A percentile compares a stretch with the other conserved stretches of the same genome.
phyloP scores from a whole-genome alignment of 2,113 vertebrate species.

The Nyctibius bracteatus region DNA sequence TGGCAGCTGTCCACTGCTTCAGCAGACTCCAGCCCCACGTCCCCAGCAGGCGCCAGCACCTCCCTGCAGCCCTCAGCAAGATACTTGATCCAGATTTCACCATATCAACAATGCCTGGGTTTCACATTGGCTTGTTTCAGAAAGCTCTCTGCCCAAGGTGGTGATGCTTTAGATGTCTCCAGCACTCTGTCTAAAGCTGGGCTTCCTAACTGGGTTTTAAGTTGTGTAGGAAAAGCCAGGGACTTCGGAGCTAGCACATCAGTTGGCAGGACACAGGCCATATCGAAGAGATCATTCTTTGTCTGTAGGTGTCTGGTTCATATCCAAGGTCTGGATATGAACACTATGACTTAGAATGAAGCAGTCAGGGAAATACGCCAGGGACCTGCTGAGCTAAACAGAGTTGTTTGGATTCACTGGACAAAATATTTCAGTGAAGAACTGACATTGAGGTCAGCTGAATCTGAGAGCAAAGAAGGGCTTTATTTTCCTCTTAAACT shows the following conservation, averaged over 20 bases:
- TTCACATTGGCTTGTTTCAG: background rate
- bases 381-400: background rate
- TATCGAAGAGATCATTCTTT: background rate
- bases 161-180: background rate
- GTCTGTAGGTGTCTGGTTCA: too few relatives aligned
- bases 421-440: background rate
- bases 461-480: background rate
- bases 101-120: background rate
- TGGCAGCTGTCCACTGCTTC: background rate
- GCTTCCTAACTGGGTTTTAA: background rate
- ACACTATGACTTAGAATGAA: background rate
- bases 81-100: background rate
- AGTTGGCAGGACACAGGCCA: background rate
- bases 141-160: background rate
- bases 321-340: background rate
- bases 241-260: background rate
- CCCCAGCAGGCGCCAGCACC: fast-evolving
- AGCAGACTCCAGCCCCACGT: background rate
- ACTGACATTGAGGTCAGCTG: background rate
- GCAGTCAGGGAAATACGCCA: background rate
- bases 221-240: background rate
- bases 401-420: background rate
- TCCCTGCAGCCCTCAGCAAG: background rate
- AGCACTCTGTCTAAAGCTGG: background rate
- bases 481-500: background rate